Base-by-base conservation (phyloP, 2,797 vertebrate genomes). In the Pseudochaenichthys georgianus region DNA sequence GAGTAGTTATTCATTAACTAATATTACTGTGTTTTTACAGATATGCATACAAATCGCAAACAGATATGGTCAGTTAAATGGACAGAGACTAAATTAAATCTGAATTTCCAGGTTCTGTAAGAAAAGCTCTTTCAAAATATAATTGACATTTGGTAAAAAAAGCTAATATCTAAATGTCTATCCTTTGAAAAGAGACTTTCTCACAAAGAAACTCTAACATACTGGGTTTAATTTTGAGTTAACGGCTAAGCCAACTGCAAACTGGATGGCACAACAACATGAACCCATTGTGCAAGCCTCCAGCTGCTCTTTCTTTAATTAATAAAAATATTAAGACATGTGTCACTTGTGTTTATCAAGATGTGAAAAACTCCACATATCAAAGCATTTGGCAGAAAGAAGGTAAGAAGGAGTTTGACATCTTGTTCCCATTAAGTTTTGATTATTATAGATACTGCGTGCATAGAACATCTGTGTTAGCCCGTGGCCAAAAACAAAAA, bases 401-500 rank as follows among this genome's bases (percentile, higher is more conserved):
- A 64, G 9, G 3, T 55, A 54, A 70, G 23, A 28, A 28, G 3
- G 19, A 70, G 31, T 55, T 70, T 64, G 41, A 64, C 48, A 58
- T 63, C 76, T 72, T 81, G 59, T 81, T 80, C 43, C 15, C 71
- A 81, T 88, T 54, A 69, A 21, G 41, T 66, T 79, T 58, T 52
- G 13, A 53, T 55, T 57, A 19, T 58, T 67, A 78, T 53, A 62
- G 61, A 84, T 73, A 78, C 19, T 52, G 34, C 57, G 76, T 74
- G 63, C 65, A 73, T 21, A 64, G 70, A 81, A 91, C 90, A 93
- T 92, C 88, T 91, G 89, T 75, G 67, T 75, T 43, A 42, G 77
- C 82, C 75, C 17, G 52, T 75, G 77, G 87, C 77, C 78, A 82
- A 90, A 72, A 79, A 64, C 1, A 74, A 57, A 66, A 81, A 66